Base-by-base conservation (phyloP, 2,888 invertebrate genomes). In the Nycteola revayana region DNA sequence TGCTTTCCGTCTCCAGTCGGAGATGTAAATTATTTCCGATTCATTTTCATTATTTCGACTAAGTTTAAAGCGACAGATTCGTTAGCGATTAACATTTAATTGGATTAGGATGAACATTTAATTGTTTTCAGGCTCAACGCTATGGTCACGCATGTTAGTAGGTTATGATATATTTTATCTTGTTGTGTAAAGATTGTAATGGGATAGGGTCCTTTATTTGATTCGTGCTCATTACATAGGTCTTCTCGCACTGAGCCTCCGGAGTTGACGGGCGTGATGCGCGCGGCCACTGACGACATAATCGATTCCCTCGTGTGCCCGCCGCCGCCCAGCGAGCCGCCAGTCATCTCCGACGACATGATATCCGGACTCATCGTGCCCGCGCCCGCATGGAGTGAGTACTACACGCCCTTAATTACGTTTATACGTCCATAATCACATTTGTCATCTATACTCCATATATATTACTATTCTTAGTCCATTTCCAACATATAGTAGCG, bases 361-460 rank as follows among this genome's bases (percentile, higher is more conserved):
- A 96, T 98, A 75, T 96, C 96, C 46, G 97, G 96, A 42, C 93
- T 98, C 72, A 98, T 98, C 80, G 98, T 98, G 49, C 98, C 98
- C 10, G 98, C 98, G 33, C 98, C 98, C 36, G 96, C 96, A 76
- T 96, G 96, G 95, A 95, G 96, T 95, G 88, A 95, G 94, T 92
- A 69, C 11, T 26, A 14, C 14, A 3, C 14, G 14, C n/a, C n/a
- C n/a, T 14, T 14, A 14, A 14, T 5, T 2, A 14, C 14, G 2
- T 21, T 2, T 18, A 18, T 18, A 18, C 18, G 18, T 18, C 3
- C 18, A 18, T 18, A 18, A 6, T 18, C n/a, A n/a, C n/a, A n/a
- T n/a, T n/a, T n/a, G n/a, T n/a, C 14, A 14, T 14, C 2, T 14
- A 14, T 14, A 14, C 14, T 14, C 2, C 14, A 14, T 14, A 14